Conservation (phyloP, 2,888 invertebrate species). For the Panopea generosa region DNA sequence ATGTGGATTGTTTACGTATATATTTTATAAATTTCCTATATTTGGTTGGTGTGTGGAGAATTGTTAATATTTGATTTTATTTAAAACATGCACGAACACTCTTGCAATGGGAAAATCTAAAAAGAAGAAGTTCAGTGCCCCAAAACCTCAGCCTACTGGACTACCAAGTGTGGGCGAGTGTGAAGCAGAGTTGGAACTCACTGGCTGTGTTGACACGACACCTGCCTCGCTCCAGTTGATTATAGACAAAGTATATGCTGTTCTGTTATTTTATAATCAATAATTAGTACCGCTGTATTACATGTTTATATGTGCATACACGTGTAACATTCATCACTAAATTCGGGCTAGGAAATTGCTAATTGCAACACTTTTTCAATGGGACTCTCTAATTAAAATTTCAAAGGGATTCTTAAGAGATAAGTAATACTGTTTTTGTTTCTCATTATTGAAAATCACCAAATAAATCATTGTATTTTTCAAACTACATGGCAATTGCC, state of each 20-base stretch:
- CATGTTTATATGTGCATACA: no score
- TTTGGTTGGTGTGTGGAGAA: not conserved
- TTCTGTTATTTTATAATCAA: not conserved
- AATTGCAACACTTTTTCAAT: no score
- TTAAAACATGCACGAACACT: constrained; percentile 2
- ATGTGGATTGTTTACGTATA: constrained; percentile 1
- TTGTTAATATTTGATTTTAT: not conserved
- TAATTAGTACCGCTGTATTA: not conserved
- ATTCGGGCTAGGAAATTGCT: no score
- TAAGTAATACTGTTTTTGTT: no score
- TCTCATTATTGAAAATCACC: no score
- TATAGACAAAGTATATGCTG: constrained; percentile 56
- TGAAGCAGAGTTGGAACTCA: constrained; percentile 61
- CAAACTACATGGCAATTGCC: no score
- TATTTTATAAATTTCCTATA: no score
- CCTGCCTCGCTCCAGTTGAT: constrained; percentile 54
- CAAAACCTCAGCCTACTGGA: constrained; percentile 72
- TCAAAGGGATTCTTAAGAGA: no score
- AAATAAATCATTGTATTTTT: no score
- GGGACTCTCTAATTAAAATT: no score
- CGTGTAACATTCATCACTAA: no score
- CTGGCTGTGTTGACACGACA: constrained; percentile 19
- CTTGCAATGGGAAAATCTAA: constrained; percentile 75
- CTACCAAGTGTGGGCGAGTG: constrained; percentile 69
- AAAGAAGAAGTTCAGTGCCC: constrained; percentile 72